Evolutionary conservation across 2,888 invertebrate genomes (phyloP), one percentile per base, ranked within the genome.

Genomic region (Lepidochrysops patricia): DNA sequence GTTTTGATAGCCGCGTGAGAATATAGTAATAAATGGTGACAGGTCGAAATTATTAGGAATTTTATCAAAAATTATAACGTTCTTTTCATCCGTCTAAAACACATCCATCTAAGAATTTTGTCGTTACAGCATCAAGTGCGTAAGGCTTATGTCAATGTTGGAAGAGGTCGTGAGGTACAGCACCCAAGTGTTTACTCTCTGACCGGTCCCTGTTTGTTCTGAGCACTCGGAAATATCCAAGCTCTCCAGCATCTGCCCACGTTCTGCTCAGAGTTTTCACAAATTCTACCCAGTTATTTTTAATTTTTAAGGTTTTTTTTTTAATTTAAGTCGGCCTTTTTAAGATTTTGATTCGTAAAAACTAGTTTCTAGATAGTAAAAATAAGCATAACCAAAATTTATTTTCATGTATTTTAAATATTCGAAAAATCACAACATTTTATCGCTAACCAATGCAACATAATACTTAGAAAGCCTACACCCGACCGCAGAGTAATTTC

Each of bases 131-230:
- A 1, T 52, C 43, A 43, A 43, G 43, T 43, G 43, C 43, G 43
- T 19, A 43, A 43, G 23, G 9, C 43, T 43, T 43, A 23, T 4
- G 43, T 43, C 19, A 43, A 43, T 43, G 43, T 43, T 43, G 23
- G 43, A 19, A 19, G 43, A 80, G 81, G 80, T 73, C 76, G 77
- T 72, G 35, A 52, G 52, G 57, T n/a, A 57, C 52, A 52, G 50
- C 35, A 58, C 27, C 52, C 59, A 52, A 34, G 73, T 72, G 67
- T 70, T 69, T 67, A 68, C 72, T 76, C 76, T 78, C 76, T 77
- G 75, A 86, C 85, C 86, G 87, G 86, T 87, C 88, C 78, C 75
- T 89, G 77, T 89, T 89, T 88, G 79, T 78, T 74, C 73, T 72
- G 74, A 74, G 79, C 79, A 81, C 84, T 84, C 76, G 71, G 82